These are phyloP conservation scores for Himalopsyche kuldschensis DNA, from an alignment of 2,888 invertebrate species.

Conservation along the genomic window DNA sequence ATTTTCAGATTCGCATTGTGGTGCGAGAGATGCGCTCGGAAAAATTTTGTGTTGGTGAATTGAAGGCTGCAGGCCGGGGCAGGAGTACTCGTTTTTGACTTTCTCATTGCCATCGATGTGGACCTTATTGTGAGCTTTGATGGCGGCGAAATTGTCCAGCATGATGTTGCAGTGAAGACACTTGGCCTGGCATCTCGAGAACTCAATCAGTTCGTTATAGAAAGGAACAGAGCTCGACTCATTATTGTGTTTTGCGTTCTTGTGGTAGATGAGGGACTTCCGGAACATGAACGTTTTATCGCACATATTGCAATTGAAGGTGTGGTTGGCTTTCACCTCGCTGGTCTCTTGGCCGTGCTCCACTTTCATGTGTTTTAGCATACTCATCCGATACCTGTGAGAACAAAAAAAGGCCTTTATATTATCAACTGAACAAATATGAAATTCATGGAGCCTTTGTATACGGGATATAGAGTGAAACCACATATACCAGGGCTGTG, in stretches of 20 bases:
- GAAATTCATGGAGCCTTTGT: too few relatives aligned
- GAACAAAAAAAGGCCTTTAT: neutral
- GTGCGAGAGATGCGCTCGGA: slow-evolving; percentile 1
- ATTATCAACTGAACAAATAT: too few relatives aligned
- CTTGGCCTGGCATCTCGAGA: slow-evolving; percentile 52
- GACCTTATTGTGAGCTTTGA: slow-evolving; percentile 54
- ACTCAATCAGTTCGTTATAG: slow-evolving; percentile 2
- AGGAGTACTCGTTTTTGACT: slow-evolving; percentile 55
- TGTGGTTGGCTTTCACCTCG: neutral
- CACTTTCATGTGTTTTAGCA: slow-evolving; percentile 19
- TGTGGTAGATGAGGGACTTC: slow-evolving; percentile 52
- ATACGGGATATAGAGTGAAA: too few relatives aligned
- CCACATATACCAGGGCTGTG: too few relatives aligned
- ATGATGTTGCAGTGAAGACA: slow-evolving; percentile 53
- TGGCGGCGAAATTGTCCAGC: slow-evolving; percentile 49
- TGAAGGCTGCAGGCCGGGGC: slow-evolving; percentile 51
- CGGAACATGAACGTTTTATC: slow-evolving; percentile 57
- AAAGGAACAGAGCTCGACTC: neutral
- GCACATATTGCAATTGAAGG: slow-evolving; percentile 54
- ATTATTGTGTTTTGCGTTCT: slow-evolving; percentile 50
- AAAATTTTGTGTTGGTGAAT: slow-evolving; percentile 43
- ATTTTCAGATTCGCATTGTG: neutral
- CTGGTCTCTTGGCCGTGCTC: slow-evolving; percentile 11
- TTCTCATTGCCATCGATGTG: slow-evolving; percentile 52
- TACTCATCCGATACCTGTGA: slow-evolving; percentile 29